These are phyloP conservation scores for Drosophila kikkawai DNA, from an alignment of 1,140 invertebrate species.

Conservation along the genomic window DNA sequence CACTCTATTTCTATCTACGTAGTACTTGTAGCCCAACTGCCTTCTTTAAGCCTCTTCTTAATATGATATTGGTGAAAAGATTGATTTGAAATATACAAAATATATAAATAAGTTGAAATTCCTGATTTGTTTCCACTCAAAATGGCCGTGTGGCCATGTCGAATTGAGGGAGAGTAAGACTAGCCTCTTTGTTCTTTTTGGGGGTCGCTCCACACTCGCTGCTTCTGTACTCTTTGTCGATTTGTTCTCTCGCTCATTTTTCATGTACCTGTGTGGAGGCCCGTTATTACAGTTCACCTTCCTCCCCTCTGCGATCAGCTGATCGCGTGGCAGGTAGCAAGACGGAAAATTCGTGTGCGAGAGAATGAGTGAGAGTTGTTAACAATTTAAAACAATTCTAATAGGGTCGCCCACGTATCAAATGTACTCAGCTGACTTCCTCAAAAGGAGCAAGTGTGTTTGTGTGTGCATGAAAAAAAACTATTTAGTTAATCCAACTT, in stretches of 20 bases:
- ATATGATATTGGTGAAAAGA: slow-evolving; percentile 24
- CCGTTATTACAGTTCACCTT: slow-evolving; percentile 28
- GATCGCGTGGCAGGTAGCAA: slow-evolving; percentile 44
- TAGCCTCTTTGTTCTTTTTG: slow-evolving; percentile 18
- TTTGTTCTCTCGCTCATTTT: slow-evolving; percentile 12
- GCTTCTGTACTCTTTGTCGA: slow-evolving; percentile 14
- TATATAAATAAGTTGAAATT: slow-evolving; percentile 37
- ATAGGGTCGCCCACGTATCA: slow-evolving; percentile 28
- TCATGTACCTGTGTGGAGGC: slow-evolving; percentile 39
- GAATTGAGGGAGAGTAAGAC: slow-evolving; percentile 1
- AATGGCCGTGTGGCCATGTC: slow-evolving; percentile 39
- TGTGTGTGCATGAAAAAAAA: not conserved
- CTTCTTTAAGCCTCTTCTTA: not conserved
- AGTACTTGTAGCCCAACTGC: not conserved
- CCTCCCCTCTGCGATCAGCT: slow-evolving; percentile 54
- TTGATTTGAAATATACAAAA: slow-evolving; percentile 21
- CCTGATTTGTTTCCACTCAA: slow-evolving; percentile 57
- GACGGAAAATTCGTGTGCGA: slow-evolving; percentile 12
- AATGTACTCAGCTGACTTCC: slow-evolving; percentile 35
- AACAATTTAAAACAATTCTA: slow-evolving; percentile 17
- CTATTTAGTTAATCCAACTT: not conserved
- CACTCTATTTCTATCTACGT: not conserved
- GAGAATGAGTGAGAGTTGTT: slow-evolving; percentile 15
- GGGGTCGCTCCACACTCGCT: slow-evolving; percentile 6
- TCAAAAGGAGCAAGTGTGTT: slow-evolving; percentile 4